A percentile compares a stretch with the other conserved stretches of the same genome.
phyloP scores from a whole-genome alignment of 2,113 vertebrate species.

The Ondatra zibethicus region DNA sequence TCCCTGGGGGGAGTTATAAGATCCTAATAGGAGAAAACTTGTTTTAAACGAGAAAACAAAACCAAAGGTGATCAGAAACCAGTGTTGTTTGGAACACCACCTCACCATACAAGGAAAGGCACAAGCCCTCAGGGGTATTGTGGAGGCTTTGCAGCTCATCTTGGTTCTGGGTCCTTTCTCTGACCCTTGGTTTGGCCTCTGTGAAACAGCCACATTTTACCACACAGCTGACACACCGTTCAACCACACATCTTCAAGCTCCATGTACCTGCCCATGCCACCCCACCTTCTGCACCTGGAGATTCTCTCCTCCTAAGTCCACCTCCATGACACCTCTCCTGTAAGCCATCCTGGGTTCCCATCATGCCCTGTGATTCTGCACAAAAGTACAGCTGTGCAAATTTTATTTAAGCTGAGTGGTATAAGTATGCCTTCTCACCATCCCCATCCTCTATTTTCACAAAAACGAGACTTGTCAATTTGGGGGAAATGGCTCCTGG shows the following conservation, averaged over 20 bases:
- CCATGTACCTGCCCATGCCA: not conserved
- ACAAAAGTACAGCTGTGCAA: not conserved
- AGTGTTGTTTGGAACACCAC: not conserved
- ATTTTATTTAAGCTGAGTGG: not conserved
- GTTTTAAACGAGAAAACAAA: not conserved
- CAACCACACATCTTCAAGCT: not conserved
- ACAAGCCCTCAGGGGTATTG: not conserved
- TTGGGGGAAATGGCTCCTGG: not conserved
- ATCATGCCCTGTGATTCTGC: not conserved
- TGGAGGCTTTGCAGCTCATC: not conserved
- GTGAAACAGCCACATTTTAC: not conserved
- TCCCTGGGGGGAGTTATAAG: not conserved
- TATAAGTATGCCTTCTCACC: not conserved
- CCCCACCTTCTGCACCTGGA: not conserved
- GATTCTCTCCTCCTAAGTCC: not conserved
- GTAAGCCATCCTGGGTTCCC: not conserved
- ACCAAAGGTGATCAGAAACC: not conserved
- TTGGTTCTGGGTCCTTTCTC: not conserved
- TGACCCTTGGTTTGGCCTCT: not conserved
- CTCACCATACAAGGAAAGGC: not conserved
- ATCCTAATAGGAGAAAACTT: not conserved
- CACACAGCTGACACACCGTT: not conserved
- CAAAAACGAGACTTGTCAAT: not conserved
- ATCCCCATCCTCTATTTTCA: not conserved
- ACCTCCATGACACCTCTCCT: not conserved